Evolutionary conservation across 2,113 vertebrate species (phyloP).

Genomic region (Sebastes schlegelii): DNA sequence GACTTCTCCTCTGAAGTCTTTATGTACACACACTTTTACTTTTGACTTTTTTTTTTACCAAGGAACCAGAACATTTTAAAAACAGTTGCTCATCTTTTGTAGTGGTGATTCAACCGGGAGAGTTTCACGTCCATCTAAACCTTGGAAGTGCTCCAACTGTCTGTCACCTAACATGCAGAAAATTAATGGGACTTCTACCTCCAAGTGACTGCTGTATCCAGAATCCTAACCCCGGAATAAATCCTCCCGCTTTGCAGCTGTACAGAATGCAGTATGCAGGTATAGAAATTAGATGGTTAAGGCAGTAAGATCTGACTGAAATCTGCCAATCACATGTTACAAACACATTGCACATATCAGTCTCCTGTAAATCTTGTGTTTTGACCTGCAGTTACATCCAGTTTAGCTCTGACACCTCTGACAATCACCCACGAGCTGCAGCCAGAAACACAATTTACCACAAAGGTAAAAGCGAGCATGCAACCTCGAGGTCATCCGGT

Average conservation of each 20-base stretch:
- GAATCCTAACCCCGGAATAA: not conserved
- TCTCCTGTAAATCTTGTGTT: slow-evolving; percentile 11
- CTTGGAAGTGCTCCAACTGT: not conserved
- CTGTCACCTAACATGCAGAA: slow-evolving; percentile 1
- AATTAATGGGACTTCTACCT: not conserved
- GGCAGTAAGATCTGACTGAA: not conserved
- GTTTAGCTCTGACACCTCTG: slow-evolving; percentile 19
- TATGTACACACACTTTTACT: not conserved
- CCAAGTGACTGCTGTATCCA: not conserved
- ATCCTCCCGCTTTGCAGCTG: not conserved
- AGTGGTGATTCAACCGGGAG: not conserved
- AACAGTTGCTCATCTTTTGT: not conserved
- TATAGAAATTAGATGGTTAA: not conserved
- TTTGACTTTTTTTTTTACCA: not conserved
- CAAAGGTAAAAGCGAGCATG: slow-evolving; percentile 13
- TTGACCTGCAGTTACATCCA: slow-evolving; percentile 27
- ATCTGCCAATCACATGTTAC: slow-evolving; percentile 13
- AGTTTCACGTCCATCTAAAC: not conserved
- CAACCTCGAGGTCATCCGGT: slow-evolving; percentile 36
- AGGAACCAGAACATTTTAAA: not conserved
- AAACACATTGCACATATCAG: not conserved
- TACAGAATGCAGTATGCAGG: not conserved
- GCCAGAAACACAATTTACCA: slow-evolving; percentile 14
- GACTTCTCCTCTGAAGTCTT: not conserved
- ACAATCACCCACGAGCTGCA: slow-evolving; percentile 7